Evolutionary conservation across 2,888 invertebrate species (phyloP), one percentile per base, ranked within the genome.

Genomic region (Stenchaetothrips biformis): DNA sequence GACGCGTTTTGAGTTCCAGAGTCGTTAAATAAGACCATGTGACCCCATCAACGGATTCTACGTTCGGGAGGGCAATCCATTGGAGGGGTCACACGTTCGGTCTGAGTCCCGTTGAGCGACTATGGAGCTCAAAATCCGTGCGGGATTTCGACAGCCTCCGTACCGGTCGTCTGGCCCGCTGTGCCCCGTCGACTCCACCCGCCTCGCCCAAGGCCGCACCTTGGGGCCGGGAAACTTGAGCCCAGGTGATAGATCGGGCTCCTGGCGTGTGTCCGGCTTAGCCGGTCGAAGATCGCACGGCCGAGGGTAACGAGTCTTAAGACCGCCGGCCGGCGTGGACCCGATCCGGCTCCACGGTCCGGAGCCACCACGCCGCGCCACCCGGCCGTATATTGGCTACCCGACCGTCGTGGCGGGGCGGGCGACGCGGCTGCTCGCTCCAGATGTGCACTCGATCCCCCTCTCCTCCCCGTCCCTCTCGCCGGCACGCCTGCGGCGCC

Each of bases 381-480:
- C 11, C 67, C 21, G 7, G 21, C 25, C 67, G 67, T 74, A 74
- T 74, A 74, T 74, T 74, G 67, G 67, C 67, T 59, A 59, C 67
- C 67, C 21, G 67, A 25, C 67, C 67, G 53, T 13, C 4, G 18
- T 6, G 53, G 53, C 53, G 53, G 13, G 53, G 53, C 53, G 53
- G 53, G 67, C 53, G 21, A 67, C 21, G 67, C n/a, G 37, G 53
- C 67, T 74, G 67, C 67, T 74, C 67, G 67, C 25, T 74, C 67
- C 67, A 74, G 67, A 74, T 74, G 67, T 74, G 67, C 67, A 74
- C 67, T 74, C 67, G 67, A 74, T 25, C 67, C 67, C 25, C 67
- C 21, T 25, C 67, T 25, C 67, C 21, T 25, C 67, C 67, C 67
- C 21, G 37, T 13, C 53, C 13, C 53, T 13, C 53, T 18, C 53